Percentiles rank a stretch among this genome's conserved stretches.
These are phyloP conservation scores for Helarctos malayanus DNA, from an alignment of 2,797 vertebrate genomes.

Conservation along the genomic window DNA sequence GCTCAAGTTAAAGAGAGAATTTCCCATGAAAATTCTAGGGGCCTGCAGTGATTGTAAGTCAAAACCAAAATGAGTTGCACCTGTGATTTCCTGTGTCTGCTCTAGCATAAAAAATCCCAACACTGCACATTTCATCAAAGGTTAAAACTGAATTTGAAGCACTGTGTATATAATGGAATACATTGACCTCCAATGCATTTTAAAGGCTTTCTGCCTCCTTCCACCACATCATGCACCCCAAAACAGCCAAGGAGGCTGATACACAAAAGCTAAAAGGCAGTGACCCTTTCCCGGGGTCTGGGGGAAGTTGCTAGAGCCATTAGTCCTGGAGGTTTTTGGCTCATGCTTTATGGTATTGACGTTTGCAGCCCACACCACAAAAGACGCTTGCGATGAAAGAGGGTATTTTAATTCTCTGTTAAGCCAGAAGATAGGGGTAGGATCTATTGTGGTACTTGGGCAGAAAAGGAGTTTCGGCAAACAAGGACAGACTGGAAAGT, in stretches of 20 bases:
- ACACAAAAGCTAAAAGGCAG: slow-evolving; percentile 37
- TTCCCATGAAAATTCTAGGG: slow-evolving; percentile 71
- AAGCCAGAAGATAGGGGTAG: slow-evolving; percentile 8
- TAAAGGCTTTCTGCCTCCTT: slow-evolving; percentile 45
- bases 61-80: slow-evolving; percentile 78
- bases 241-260: slow-evolving; percentile 9
- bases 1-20: slow-evolving; percentile 65
- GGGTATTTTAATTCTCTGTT: slow-evolving; percentile 38
- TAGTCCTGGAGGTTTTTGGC: slow-evolving; percentile 53
- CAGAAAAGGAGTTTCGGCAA: neutral
- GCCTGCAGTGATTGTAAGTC: slow-evolving; percentile 63
- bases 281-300: slow-evolving; percentile 59
- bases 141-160: slow-evolving; percentile 77
- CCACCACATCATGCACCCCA: neutral
- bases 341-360: slow-evolving; percentile 27
- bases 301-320: slow-evolving; percentile 30
- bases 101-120: slow-evolving; percentile 82
- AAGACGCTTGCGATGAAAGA: neutral
- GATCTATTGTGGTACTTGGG: neutral
- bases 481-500: neutral
- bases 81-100: slow-evolving; percentile 78
- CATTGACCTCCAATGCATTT: slow-evolving; percentile 69
- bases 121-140: slow-evolving; percentile 79
- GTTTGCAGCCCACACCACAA: neutral
- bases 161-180: slow-evolving; percentile 68